Conservation (phyloP, 2,888 invertebrate species). For the Drosophila kuntzei region DNA sequence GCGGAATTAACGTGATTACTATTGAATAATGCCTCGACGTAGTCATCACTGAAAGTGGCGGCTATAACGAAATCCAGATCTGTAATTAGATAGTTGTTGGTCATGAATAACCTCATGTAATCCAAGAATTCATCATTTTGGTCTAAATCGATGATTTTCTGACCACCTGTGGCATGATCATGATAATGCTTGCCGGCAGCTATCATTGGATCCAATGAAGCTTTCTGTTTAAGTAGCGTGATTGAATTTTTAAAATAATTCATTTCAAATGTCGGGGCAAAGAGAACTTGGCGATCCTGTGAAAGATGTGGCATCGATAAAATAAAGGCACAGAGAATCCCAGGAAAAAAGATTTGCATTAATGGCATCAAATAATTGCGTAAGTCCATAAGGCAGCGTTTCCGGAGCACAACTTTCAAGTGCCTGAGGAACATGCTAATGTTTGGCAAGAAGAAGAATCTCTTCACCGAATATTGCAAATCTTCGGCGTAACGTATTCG, state of each 20-base stretch:
- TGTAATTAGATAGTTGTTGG: conserved; percentile 13
- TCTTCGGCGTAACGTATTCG: conserved; percentile 20
- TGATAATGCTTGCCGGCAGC: conserved; percentile 28
- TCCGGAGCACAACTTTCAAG: conserved; percentile 28
- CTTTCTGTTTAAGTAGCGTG: conserved; percentile 7
- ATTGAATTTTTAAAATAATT: background rate
- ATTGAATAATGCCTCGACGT: conserved; percentile 57
- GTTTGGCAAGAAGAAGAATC: background rate
- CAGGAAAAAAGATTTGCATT: conserved; percentile 41
- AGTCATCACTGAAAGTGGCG: conserved; percentile 28
- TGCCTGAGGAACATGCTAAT: background rate
- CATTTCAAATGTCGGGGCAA: conserved; percentile 1
- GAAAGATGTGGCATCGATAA: conserved; percentile 15
- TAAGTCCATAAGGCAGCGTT: conserved; percentile 36
- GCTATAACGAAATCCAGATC: conserved; percentile 42
- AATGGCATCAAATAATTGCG: conserved; percentile 29
- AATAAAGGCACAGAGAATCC: conserved; percentile 22
- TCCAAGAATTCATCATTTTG: background rate
- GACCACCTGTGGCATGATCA: background rate
- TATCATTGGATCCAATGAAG: background rate
- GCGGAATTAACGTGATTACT: conserved; percentile 43
- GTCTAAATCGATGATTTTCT: conserved; percentile 20
- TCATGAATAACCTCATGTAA: conserved; percentile 10
- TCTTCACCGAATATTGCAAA: background rate
- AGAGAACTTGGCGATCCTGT: background rate